Evolutionary conservation across 2,113 vertebrate genomes (phyloP).

Genomic region (Thamnaconus septentrionalis): DNA sequence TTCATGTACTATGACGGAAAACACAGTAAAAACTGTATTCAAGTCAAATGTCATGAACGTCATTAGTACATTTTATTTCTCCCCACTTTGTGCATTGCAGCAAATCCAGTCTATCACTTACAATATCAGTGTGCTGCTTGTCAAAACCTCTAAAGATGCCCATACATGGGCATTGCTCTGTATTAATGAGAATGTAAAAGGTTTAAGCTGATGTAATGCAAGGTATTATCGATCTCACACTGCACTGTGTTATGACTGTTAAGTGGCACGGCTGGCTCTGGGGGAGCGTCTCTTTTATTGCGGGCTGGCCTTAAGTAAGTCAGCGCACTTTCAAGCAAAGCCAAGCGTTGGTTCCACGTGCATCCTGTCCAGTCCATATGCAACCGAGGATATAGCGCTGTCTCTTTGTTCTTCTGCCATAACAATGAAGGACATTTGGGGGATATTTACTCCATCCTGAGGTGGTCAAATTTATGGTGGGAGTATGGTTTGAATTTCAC

Average conservation of each 20-base stretch:
- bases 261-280: slow-evolving; percentile 17
- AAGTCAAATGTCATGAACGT: too few relatives aligned
- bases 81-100: background rate
- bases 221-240: slow-evolving; percentile 29
- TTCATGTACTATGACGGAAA: too few relatives aligned
- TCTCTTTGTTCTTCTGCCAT: slow-evolving; percentile 71
- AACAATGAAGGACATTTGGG: slow-evolving; percentile 21
- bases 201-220: slow-evolving; percentile 10
- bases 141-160: background rate
- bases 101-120: background rate
- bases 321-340: background rate
- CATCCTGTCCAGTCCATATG: slow-evolving; percentile 80
- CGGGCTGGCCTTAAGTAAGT: slow-evolving; percentile 22
- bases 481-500: slow-evolving; percentile 30
- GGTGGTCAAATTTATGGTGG: slow-evolving; percentile 26
- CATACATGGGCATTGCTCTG: slow-evolving; percentile 4
- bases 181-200: slow-evolving; percentile 22
- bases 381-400: slow-evolving; percentile 77
- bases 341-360: slow-evolving; percentile 59
- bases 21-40: too few relatives aligned
- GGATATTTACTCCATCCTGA: slow-evolving; percentile 39
- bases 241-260: slow-evolving; percentile 23
- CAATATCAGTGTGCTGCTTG: background rate
- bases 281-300: slow-evolving; percentile 5
- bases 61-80: background rate